Evolutionary conservation across 2,113 vertebrate species (phyloP).

Genomic region (Barbus barbus): DNA sequence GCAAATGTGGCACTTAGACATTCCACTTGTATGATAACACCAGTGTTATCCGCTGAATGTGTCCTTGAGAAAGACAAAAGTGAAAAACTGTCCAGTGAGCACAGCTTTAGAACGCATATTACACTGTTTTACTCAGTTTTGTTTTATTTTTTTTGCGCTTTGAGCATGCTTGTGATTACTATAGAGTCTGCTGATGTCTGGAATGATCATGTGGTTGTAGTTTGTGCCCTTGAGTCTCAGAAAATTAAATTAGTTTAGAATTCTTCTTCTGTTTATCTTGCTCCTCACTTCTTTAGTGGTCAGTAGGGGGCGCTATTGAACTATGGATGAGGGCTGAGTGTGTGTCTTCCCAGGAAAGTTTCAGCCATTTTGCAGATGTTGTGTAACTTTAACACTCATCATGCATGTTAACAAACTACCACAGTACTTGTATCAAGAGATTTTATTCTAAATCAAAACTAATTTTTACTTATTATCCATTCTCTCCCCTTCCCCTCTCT

Average conservation of each 20-base stretch:
- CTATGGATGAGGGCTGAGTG: slow-evolving; percentile 33
- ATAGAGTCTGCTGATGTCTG: slow-evolving; percentile 7
- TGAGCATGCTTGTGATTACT: background rate
- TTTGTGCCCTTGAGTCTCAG: background rate
- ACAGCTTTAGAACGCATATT: background rate
- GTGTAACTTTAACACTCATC: background rate
- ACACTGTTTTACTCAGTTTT: background rate
- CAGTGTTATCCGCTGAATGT: background rate
- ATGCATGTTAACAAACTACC: slow-evolving; percentile 22
- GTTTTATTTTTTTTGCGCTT: too few relatives aligned
- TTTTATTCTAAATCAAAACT: background rate
- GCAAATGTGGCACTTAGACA: background rate
- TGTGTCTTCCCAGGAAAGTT: background rate
- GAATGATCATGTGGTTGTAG: slow-evolving; percentile 6
- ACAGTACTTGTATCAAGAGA: background rate
- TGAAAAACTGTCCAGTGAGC: background rate
- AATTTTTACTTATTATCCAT: background rate
- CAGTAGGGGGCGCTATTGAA: slow-evolving; percentile 57
- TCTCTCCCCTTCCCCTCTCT: background rate
- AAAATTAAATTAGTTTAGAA: background rate
- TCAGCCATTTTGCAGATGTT: slow-evolving; percentile 22
- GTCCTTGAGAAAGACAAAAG: slow-evolving; percentile 2
- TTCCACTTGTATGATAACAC: background rate
- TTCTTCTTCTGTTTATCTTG: background rate
- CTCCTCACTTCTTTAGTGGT: too few relatives aligned